A percentile compares a stretch with the other conserved stretches of the same genome.
phyloP scores from a whole-genome alignment of 2,888 invertebrate species.

The Drosophila limbata region DNA sequence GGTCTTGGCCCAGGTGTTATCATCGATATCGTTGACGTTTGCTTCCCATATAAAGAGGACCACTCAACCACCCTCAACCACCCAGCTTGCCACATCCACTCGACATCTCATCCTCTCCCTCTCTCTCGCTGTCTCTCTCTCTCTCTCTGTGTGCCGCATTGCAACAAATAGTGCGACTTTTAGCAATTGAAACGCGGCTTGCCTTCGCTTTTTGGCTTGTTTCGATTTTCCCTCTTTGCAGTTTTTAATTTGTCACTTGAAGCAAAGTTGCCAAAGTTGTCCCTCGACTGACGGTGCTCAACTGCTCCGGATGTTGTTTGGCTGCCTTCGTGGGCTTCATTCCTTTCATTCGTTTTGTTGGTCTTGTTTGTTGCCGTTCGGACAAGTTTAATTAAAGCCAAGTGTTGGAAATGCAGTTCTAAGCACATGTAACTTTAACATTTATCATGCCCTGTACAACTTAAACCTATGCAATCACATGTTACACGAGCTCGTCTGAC shows the following conservation, averaged over 20 bases:
- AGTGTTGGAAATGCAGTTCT: conserved; percentile 55
- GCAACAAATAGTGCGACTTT: conserved; percentile 71
- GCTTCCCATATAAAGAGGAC: conserved; percentile 54
- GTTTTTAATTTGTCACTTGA: conserved; percentile 80
- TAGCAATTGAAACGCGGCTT: conserved; percentile 63
- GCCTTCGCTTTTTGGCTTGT: conserved; percentile 25
- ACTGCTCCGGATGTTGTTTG: conserved; percentile 27
- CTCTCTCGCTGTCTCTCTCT: conserved; percentile 1
- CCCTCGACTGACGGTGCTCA: conserved; percentile 38
- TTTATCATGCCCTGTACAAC: not conserved
- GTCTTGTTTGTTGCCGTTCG: conserved; percentile 23
- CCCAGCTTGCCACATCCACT: conserved; percentile 27
- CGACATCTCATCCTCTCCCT: conserved; percentile 12
- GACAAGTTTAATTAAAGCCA: conserved; percentile 72
- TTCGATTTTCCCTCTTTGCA: conserved; percentile 50
- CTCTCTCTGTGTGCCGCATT: conserved; percentile 38
- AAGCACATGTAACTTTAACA: conserved; percentile 28
- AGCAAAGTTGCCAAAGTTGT: conserved; percentile 79
- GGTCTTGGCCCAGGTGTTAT: conserved; percentile 70
- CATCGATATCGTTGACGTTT: conserved; percentile 77
- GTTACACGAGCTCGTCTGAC: not conserved
- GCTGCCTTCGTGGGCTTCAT: conserved; percentile 26
- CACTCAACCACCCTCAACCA: conserved; percentile 30
- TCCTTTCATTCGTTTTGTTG: conserved; percentile 22
- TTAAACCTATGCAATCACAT: not conserved